Evolutionary conservation across 2,888 invertebrate species (phyloP).

Genomic region (Apodemia duryi): DNA sequence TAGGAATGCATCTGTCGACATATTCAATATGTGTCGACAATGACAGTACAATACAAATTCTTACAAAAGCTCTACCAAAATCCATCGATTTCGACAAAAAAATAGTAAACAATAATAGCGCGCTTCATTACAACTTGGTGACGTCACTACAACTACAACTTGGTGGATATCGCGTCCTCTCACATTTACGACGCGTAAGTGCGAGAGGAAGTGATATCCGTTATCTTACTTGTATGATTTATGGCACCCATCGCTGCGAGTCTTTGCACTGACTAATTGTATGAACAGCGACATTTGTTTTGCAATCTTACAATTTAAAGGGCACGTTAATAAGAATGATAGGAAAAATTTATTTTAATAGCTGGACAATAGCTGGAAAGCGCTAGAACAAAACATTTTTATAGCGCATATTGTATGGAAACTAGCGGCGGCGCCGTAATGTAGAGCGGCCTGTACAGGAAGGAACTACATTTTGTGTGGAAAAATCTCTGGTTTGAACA

Average conservation of each 20-base stretch:
- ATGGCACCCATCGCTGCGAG: constrained; percentile 2
- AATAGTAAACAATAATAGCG: constrained; percentile 1
- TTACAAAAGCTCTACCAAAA: constrained; percentile 5
- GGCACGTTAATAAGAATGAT: neutral
- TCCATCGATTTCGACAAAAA: constrained; percentile 4
- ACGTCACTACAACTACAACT: neutral
- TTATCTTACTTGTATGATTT: neutral
- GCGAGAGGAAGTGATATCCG: neutral
- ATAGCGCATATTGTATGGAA: too few relatives aligned
- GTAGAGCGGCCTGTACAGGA: too few relatives aligned
- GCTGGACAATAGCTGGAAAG: too few relatives aligned
- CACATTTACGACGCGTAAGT: neutral
- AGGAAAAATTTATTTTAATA: constrained; percentile 10
- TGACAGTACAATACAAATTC: constrained; percentile 2
- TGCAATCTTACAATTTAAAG: too few relatives aligned
- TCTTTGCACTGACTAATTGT: constrained; percentile 1
- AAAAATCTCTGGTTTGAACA: too few relatives aligned
- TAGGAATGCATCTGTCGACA: neutral
- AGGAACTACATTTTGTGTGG: too few relatives aligned
- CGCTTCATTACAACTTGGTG: neutral
- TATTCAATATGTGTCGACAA: neutral
- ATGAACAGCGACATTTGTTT: neutral
- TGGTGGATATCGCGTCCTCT: too few relatives aligned
- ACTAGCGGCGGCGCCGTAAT: too few relatives aligned
- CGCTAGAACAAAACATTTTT: too few relatives aligned